phyloP scores from a whole-genome alignment of 1,140 invertebrate species.

The Pemphigus obesinymphae region DNA sequence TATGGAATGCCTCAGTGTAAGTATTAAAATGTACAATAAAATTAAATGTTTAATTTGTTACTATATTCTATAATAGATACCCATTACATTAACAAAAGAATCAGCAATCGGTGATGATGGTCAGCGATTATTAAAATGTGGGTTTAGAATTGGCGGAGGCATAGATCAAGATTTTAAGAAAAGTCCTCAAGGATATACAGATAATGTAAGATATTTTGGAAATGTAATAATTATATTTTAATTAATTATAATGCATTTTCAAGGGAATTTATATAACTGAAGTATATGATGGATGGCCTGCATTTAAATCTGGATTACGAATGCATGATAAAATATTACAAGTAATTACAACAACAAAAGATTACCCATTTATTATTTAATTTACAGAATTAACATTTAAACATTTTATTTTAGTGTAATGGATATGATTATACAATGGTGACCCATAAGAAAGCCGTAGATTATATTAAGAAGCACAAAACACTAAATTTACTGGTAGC shows the following conservation, averaged over 20 bases:
- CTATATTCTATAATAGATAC: slow-evolving; percentile 64
- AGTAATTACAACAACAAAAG: slow-evolving; percentile 47
- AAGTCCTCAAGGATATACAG: slow-evolving; percentile 94
- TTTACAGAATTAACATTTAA: background rate
- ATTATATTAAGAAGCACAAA: slow-evolving; percentile 94
- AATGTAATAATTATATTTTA: too few relatives aligned
- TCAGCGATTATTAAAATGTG: slow-evolving; percentile 81
- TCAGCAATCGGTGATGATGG: slow-evolving; percentile 76
- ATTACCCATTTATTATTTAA: too few relatives aligned
- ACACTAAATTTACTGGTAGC: slow-evolving; percentile 93
- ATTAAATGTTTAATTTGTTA: background rate
- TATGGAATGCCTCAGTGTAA: slow-evolving; percentile 92
- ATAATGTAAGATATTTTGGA: slow-evolving; percentile 92
- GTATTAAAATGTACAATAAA: slow-evolving; percentile 51
- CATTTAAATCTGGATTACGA: slow-evolving; percentile 87
- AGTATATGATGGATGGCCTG: slow-evolving; percentile 92
- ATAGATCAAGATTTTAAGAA: slow-evolving; percentile 96
- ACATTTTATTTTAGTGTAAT: slow-evolving; percentile 73
- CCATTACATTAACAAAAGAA: slow-evolving; percentile 92
- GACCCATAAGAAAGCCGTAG: slow-evolving; percentile 97
- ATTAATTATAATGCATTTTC: slow-evolving; percentile 45
- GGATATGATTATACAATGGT: slow-evolving; percentile 97
- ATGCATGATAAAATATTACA: slow-evolving; percentile 96
- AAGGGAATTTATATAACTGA: slow-evolving; percentile 98
- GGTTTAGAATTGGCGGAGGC: slow-evolving; percentile 97